Conservation (phyloP, 2,888 invertebrate genomes). For the Aricia artaxerxes region DNA sequence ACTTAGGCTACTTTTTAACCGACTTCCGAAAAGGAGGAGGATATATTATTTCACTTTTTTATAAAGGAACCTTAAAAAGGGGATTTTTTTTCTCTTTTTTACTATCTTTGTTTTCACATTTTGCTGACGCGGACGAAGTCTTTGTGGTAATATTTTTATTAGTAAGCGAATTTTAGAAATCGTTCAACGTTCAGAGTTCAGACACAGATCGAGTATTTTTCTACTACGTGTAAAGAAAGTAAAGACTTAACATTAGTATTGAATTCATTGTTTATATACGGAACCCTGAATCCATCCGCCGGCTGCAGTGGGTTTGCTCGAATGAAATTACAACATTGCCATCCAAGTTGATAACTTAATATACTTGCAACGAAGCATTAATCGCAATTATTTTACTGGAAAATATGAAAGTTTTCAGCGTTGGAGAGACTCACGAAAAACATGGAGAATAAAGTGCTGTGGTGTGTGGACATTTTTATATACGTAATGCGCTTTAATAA, state of each 20-base stretch:
- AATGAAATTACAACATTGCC: slow-evolving; percentile 28
- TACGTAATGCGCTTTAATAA: neutral
- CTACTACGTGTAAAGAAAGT: neutral
- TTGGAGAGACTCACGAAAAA: neutral
- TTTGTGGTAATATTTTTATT: no score
- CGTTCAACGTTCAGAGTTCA: neutral
- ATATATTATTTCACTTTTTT: no score
- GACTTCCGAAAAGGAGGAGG: no score
- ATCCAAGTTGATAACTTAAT: slow-evolving; percentile 27
- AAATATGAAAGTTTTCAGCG: slow-evolving; percentile 24
- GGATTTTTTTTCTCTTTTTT: no score
- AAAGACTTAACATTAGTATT: no score
- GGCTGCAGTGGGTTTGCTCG: slow-evolving; percentile 14
- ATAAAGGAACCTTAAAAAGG: no score
- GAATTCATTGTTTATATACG: neutral
- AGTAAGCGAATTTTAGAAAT: no score
- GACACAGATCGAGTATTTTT: neutral
- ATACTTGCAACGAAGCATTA: slow-evolving; percentile 20
- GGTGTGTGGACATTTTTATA: neutral
- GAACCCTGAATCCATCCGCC: neutral
- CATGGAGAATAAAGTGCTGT: neutral
- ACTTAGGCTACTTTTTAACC: no score
- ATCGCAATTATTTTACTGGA: slow-evolving; percentile 25
- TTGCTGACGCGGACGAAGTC: no score
- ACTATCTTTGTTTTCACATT: no score